A percentile compares a stretch with the other conserved stretches of the same genome.
Conservation (phyloP, 2,888 invertebrate genomes). For the Pristionchus japonicus region DNA sequence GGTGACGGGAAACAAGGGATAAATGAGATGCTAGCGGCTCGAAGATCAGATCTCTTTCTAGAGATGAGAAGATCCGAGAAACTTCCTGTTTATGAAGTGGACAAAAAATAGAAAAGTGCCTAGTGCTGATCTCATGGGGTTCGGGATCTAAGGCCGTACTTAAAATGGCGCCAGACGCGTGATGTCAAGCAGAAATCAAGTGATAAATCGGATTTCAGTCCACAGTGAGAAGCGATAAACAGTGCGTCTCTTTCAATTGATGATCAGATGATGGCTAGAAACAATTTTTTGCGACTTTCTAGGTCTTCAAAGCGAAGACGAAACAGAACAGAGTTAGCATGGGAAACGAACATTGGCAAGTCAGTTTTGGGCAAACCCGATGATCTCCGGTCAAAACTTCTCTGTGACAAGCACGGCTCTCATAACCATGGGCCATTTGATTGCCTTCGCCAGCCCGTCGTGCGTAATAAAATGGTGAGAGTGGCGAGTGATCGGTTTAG, state of each 20-base stretch:
- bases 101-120: neutral
- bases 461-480: conserved; percentile 25
- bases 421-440: conserved; percentile 20
- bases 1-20: neutral
- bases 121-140: neutral
- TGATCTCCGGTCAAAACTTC: neutral
- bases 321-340: neutral
- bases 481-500: conserved; percentile 26
- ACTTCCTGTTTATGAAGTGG: no score
- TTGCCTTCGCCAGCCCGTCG: neutral
- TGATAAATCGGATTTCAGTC: conserved; percentile 17
- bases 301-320: neutral
- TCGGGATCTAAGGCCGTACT: neutral
- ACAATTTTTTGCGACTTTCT: neutral
- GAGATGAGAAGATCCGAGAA: no score
- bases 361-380: neutral
- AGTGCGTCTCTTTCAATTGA: neutral
- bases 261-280: neutral
- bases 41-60: neutral
- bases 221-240: neutral
- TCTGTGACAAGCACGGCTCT: neutral
- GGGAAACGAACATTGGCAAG: neutral
- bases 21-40: neutral
- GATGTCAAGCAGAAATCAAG: conserved; percentile 15
- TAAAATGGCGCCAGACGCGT: neutral